Conservation (phyloP, 2,797 vertebrate species). For the Labroides dimidiatus region DNA sequence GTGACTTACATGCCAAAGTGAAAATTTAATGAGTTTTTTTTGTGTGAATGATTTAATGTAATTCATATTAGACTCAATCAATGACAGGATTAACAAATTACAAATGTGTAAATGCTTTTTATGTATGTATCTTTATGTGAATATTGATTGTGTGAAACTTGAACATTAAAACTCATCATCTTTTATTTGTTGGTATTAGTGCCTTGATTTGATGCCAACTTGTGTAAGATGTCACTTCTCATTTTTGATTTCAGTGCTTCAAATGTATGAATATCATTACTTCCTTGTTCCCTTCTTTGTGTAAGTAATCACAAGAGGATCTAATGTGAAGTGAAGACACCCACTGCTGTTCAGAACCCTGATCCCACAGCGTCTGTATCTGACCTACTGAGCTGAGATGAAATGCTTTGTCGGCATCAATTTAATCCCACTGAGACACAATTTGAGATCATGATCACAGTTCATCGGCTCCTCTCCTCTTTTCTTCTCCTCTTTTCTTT, state of each 20-base stretch:
- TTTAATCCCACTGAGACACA: constrained; percentile 50
- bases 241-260: neutral
- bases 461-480: constrained; percentile 28
- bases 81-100: neutral
- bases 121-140: constrained; percentile 26
- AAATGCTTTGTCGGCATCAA: constrained; percentile 59
- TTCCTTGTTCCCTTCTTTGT: constrained; percentile 1
- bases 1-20: neutral
- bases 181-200: constrained; percentile 3
- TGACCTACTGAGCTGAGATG: constrained; percentile 58
- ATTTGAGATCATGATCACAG: constrained; percentile 24
- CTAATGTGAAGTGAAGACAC: neutral
- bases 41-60: constrained; percentile 17
- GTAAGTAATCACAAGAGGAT: constrained; percentile 19
- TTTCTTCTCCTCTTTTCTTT: neutral
- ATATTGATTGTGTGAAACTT: constrained; percentile 25
- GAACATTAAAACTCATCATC: constrained; percentile 43
- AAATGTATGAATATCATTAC: neutral
- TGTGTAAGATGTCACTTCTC: neutral
- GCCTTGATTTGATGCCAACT: constrained; percentile 7
- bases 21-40: constrained; percentile 20
- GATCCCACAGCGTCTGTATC: constrained; percentile 41
- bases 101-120: constrained; percentile 20
- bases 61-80: constrained; percentile 3
- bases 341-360: constrained; percentile 19